These are phyloP conservation scores for Arvicola amphibius DNA, from an alignment of 2,797 vertebrate species.

Conservation along the genomic window DNA sequence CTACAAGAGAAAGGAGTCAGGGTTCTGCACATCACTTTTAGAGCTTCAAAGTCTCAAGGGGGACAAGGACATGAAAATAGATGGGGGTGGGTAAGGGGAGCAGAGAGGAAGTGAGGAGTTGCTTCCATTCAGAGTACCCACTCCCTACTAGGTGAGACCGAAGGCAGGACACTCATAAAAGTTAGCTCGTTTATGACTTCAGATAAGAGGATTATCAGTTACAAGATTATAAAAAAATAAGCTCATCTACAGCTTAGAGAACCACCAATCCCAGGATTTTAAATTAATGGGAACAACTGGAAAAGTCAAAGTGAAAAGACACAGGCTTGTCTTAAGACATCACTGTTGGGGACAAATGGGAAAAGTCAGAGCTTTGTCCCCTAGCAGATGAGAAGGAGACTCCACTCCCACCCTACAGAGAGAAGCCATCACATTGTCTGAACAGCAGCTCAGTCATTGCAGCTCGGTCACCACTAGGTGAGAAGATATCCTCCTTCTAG, in stretches of 20 bases:
- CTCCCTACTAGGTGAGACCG: not conserved
- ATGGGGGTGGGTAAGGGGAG: not conserved
- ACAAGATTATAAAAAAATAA: not conserved
- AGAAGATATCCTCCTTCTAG: not conserved
- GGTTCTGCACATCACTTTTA: not conserved
- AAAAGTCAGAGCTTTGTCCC: not conserved
- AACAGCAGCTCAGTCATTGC: not conserved
- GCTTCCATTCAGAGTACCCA: rapidly evolving
- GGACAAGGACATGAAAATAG: not conserved
- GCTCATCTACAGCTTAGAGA: not conserved
- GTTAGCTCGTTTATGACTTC: not conserved
- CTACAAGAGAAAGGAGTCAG: not conserved
- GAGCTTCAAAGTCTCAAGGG: not conserved
- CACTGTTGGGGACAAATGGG: not conserved
- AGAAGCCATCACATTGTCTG: not conserved
- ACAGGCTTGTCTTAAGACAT: not conserved
- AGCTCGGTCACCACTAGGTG: not conserved
- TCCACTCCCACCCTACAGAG: not conserved
- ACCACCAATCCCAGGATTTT: not conserved
- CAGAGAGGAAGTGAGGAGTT: not conserved
- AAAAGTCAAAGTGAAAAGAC: constrained; percentile 33
- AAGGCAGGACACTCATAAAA: not conserved
- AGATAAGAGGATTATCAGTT: not conserved
- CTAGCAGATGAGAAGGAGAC: rapidly evolving
- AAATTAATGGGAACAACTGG: not conserved